These are phyloP conservation scores for Meteorus sp. DNA, from an alignment of 1,140 invertebrate species.

Conservation along the genomic window DNA sequence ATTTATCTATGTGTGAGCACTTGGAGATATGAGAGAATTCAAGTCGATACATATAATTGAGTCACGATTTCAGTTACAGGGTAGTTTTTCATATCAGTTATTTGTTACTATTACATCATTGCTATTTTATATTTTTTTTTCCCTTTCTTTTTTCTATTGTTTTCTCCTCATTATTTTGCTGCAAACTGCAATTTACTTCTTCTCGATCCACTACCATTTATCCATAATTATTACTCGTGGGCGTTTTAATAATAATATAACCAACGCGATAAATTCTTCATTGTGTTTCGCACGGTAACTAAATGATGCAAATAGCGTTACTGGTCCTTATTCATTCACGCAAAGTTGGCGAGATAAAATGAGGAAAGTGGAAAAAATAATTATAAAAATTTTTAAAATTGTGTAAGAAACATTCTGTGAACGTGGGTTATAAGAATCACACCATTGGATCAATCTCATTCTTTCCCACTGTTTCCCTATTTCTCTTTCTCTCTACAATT, in stretches of 20 bases:
- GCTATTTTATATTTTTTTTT: neutral
- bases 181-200: no score
- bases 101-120: neutral
- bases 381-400: slow-evolving; percentile 16
- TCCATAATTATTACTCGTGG: neutral
- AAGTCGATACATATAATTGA: no score
- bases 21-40: no score
- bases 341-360: no score
- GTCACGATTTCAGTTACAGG: no score
- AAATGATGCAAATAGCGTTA: no score
- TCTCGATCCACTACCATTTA: neutral
- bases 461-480: neutral
- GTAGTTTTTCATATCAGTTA: no score
- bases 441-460: no score
- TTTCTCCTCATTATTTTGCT: no score
- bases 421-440: slow-evolving; percentile 30
- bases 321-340: no score
- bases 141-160: neutral
- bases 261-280: slow-evolving; percentile 24
- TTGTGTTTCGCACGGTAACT: slow-evolving; percentile 36
- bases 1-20: no score
- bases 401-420: slow-evolving; percentile 31
- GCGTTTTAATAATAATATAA: slow-evolving; percentile 18
- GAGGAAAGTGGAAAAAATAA: no score
- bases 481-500: slow-evolving; percentile 29